Base-by-base conservation (phyloP, 2,113 vertebrate genomes). In the Menura novaehollandiae region DNA sequence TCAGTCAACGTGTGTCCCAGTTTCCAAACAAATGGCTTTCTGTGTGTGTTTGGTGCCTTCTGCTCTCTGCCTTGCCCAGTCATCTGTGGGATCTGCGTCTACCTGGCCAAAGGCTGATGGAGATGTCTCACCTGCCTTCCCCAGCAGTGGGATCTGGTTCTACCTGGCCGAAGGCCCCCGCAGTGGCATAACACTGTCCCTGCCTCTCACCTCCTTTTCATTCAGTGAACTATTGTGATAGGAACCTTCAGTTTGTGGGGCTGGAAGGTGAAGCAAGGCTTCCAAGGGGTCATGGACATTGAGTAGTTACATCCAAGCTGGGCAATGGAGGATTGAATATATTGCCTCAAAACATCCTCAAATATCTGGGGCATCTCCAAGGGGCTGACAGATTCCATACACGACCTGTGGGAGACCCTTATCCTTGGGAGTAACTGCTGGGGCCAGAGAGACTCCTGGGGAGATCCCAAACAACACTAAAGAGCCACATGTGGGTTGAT, bases 21-120 rank as follows among this genome's bases (percentile, higher is more conserved):
- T 88, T 95, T 79, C 71, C 47, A 71, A 74, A 96, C 95, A 96
- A 96, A 84, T 88, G 91, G 63, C 59, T 96, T 97, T 96, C 95
- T 97, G 90, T 96, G 90, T 96, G 74, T 9, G 0, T 44, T 85
- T 1, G 6, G 33, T 95, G 66, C 84, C 69, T n/a, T 60, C 53
- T 72, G 62, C 56, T 89, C 53, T 53, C 77, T 60, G 73, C 84
- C 41, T 46, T 64, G 62, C 37, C 58, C 62, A 16, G 62, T 26
- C 49, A 1, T 35, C 17, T 30, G 17, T 28, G 53, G 69, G 62
- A 67, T 47, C 63, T 77, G 7, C 11, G 52, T 95, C 69, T 76
- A 32, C 64, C 62, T 64, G 41, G 52, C 33, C 14, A 43, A 35
- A 43, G 35, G 60, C 35, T 82, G 74, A 12, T 2, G 24, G n/a